phyloP scores from a whole-genome alignment of 2,888 invertebrate genomes.

The Hecatera dysodea region DNA sequence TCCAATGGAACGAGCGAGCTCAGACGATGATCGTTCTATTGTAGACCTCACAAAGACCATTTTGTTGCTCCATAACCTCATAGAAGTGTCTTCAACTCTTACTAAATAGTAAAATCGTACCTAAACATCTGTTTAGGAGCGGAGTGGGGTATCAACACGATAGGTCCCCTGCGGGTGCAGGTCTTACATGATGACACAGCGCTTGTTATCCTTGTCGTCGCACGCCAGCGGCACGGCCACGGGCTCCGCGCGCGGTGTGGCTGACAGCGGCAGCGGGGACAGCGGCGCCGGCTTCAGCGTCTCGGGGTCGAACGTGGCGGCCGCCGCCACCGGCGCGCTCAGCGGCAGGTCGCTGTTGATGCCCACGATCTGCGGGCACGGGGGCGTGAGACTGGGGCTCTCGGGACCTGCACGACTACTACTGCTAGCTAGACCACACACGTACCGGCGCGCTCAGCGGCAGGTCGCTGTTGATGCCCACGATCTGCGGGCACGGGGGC shows the following conservation, averaged over 20 bases:
- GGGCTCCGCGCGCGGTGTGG: constrained; percentile 69
- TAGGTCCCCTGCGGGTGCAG: background rate
- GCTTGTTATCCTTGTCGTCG: constrained; percentile 42
- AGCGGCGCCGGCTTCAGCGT: constrained; percentile 72
- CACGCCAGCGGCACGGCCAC: constrained; percentile 65
- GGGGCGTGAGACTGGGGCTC: too few relatives aligned
- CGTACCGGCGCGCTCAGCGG: too few relatives aligned
- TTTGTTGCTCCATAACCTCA: background rate
- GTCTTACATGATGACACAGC: constrained; percentile 45
- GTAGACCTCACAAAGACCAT: too few relatives aligned
- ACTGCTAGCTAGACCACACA: too few relatives aligned
- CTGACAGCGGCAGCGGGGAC: constrained; percentile 62
- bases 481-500: too few relatives aligned
- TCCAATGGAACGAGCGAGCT: background rate
- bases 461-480: too few relatives aligned
- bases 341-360: constrained; percentile 87
- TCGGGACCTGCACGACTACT: too few relatives aligned
- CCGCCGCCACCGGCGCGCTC: constrained; percentile 76
- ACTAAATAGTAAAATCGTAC: constrained; percentile 31
- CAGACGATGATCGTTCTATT: background rate
- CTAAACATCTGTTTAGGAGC: constrained; percentile 29
- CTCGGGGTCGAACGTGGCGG: constrained; percentile 80
- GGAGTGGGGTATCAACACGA: background rate
- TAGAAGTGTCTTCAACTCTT: constrained; percentile 11
- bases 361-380: constrained; percentile 81